A percentile compares a stretch with the other conserved stretches of the same genome.
These are phyloP conservation scores for Rhinichthys klamathensis DNA, from an alignment of 2,113 vertebrate species.

Conservation along the genomic window DNA sequence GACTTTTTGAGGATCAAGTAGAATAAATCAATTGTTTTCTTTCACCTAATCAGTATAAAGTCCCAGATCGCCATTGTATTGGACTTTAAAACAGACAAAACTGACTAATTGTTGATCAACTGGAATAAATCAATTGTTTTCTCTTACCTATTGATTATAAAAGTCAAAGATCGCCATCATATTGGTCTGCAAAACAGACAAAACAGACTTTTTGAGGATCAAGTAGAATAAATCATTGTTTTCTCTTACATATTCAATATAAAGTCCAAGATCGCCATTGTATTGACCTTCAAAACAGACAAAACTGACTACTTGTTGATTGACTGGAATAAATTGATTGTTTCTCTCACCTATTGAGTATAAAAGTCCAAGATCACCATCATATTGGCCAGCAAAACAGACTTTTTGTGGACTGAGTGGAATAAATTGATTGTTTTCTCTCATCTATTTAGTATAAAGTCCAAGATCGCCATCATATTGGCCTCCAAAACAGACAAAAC, in stretches of 20 bases:
- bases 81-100: not conserved
- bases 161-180: not conserved
- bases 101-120: not conserved
- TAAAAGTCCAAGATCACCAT: not conserved
- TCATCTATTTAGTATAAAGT: not conserved
- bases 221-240: not conserved
- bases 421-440: not conserved
- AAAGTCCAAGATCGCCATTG: not conserved
- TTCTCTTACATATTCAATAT: not conserved
- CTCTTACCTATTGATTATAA: not conserved
- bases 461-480: not conserved
- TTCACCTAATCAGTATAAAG: not conserved
- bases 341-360: not conserved
- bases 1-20: not conserved
- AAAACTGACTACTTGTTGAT: not conserved
- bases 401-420: not conserved
- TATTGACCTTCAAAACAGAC: too few relatives aligned
- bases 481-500: not conserved
- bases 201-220: not conserved
- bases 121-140: not conserved
- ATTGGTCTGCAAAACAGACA: not conserved
- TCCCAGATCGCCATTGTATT: not conserved
- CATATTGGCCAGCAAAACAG: not conserved
- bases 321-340: rapidly evolving
- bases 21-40: not conserved